A percentile compares a stretch with the other conserved stretches of the same genome.
These are phyloP conservation scores for Scortum barcoo DNA, from an alignment of 2,113 vertebrate species.

Conservation along the genomic window DNA sequence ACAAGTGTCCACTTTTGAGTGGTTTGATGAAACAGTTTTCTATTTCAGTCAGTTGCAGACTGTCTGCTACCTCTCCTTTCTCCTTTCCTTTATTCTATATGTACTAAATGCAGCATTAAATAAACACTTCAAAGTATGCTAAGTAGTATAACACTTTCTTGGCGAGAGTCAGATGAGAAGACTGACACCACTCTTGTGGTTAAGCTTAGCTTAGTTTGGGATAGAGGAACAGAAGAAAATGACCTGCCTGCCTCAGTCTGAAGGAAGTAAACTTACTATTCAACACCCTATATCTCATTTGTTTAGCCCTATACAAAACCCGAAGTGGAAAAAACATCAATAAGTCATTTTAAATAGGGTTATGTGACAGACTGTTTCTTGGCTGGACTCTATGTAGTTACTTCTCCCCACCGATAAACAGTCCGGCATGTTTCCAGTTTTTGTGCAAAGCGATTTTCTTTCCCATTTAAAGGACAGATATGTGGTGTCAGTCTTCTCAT, in stretches of 20 bases:
- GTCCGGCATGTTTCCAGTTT: not conserved
- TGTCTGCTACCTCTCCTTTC: constrained; percentile 9
- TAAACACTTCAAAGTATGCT: no score
- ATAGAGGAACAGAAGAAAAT: not conserved
- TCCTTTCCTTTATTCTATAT: constrained; percentile 10
- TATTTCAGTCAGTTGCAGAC: constrained; percentile 34
- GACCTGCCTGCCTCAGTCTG: not conserved
- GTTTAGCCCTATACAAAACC: not conserved
- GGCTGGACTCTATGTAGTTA: not conserved
- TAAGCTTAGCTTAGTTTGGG: not conserved
- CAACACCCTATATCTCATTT: not conserved
- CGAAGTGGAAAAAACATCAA: not conserved
- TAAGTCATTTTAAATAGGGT: not conserved
- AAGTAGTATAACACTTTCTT: constrained; percentile 1
- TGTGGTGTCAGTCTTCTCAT: not conserved
- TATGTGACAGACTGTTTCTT: not conserved
- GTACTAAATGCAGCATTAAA: not conserved
- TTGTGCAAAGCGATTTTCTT: not conserved
- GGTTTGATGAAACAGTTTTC: constrained; percentile 38
- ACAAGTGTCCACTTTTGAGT: constrained; percentile 60
- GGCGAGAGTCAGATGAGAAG: not conserved
- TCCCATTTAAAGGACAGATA: not conserved
- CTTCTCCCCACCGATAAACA: not conserved
- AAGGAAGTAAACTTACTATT: not conserved
- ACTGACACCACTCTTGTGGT: not conserved